Evolutionary conservation across 2,888 invertebrate species (phyloP), one percentile per base, ranked within the genome.

Genomic region (Adelphocoris suturalis): DNA sequence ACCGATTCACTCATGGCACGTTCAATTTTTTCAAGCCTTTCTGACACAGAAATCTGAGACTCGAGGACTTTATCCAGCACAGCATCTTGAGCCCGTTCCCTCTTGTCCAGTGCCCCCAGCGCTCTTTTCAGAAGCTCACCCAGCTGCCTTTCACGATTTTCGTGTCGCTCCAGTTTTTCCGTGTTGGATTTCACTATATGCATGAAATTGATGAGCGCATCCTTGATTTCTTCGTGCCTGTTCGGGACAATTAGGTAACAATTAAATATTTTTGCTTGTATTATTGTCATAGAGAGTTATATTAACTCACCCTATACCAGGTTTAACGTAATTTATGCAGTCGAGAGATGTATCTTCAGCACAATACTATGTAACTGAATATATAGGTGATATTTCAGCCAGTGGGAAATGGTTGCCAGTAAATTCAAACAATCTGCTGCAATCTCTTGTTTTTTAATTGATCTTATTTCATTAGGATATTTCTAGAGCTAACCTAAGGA

Each of bases 91-190:
- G 95, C 94, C 91, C 96, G 94, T 91, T 96, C 96, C 87, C 96
- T 95, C 93, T 96, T 97, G 91, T 97, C 97, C 81, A 97, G 93
- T 0, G 95, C 94, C 0, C 94, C 93, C 90, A 98, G 93, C 84
- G 96, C 95, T 93, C 96, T 96, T 94, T 97, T 97, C 86, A 97
- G 93, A 91, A 96, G 95, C 90, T 97, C 97, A 0, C 97, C 97
- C 28, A 97, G 94, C 0, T 96, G 95, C 91, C 97, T 95, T 93
- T 97, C 97, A 14, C 98, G 94, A 92, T 95, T 96, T 93, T 98
- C 97, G 93, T 98, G 97, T 19, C 97, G 94, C 92, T 97, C 97
- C 91, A 98, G 93, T 93, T 97, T 97, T 92, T 97, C 97, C 91
- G 97, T 97, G 86, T 96, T 95, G 61, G 95, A 95, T 78, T 97